Evolutionary conservation across 2,888 invertebrate genomes (phyloP).

Genomic region (Luperina testacea): DNA sequence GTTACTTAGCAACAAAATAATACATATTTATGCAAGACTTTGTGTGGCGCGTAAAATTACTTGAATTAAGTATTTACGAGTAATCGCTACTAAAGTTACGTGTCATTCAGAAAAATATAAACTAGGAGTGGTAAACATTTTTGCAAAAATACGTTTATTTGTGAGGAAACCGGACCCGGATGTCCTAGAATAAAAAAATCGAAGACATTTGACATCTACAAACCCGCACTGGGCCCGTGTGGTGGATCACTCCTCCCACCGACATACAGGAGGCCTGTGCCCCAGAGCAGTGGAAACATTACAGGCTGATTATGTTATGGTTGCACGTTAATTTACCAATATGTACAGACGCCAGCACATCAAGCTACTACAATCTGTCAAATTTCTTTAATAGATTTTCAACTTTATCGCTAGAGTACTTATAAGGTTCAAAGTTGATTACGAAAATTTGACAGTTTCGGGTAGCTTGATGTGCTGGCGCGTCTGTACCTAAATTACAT

Average conservation of each 20-base stretch:
- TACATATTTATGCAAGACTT: constrained; percentile 17
- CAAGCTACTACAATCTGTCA: too few species aligned
- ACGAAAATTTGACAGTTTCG: too few species aligned
- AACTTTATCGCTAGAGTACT: too few species aligned
- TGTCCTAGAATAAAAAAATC: not conserved
- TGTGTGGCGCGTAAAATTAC: constrained; percentile 9
- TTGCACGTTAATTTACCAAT: not conserved
- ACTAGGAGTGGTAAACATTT: constrained; percentile 15
- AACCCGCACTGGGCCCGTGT: not conserved
- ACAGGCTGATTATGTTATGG: not conserved
- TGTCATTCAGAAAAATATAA: constrained; percentile 23
- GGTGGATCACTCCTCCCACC: not conserved
- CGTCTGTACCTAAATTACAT: not conserved
- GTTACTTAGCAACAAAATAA: constrained; percentile 45
- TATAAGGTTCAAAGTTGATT: too few species aligned
- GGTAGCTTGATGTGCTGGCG: too few species aligned
- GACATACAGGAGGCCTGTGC: not conserved
- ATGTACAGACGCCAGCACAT: not conserved
- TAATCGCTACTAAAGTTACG: constrained; percentile 18
- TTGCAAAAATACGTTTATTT: constrained; percentile 5
- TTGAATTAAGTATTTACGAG: constrained; percentile 21
- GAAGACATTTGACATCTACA: not conserved
- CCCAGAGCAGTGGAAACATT: not conserved
- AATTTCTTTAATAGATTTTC: too few species aligned
- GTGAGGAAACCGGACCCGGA: not conserved